A percentile compares a stretch with the other conserved stretches of the same genome.
Evolutionary conservation across 2,888 invertebrate species (phyloP).

Genomic region (Drosophila borealis): DNA sequence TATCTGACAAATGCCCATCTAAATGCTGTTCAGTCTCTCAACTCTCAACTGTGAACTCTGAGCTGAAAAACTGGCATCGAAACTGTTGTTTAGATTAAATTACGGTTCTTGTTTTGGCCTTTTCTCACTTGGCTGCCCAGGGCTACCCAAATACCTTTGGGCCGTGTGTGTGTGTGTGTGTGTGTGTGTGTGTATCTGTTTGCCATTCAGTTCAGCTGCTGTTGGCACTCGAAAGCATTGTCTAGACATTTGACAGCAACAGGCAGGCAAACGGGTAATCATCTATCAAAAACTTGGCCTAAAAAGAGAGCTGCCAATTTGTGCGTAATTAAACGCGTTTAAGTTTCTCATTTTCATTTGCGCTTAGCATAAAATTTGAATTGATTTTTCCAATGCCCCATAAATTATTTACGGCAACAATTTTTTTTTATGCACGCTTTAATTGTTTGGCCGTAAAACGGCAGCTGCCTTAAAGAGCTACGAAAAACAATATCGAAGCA

Average conservation of each 20-base stretch:
- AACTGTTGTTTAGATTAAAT: slow-evolving; percentile 77
- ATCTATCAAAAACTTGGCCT: slow-evolving; percentile 9
- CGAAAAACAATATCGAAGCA: background rate
- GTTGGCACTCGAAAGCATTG: slow-evolving; percentile 28
- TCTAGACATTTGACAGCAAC: slow-evolving; percentile 64
- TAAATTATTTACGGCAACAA: slow-evolving; percentile 58
- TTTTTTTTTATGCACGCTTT: slow-evolving; percentile 27
- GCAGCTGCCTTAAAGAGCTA: slow-evolving; percentile 4
- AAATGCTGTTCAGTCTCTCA: slow-evolving; percentile 40
- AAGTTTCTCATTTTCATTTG: slow-evolving; percentile 58
- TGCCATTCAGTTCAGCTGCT: slow-evolving; percentile 27
- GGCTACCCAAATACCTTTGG: slow-evolving; percentile 25
- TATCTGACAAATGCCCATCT: slow-evolving; percentile 76
- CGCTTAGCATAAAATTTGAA: slow-evolving; percentile 60
- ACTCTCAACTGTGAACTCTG: no score
- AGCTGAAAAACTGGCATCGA: slow-evolving; percentile 44
- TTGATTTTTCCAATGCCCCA: slow-evolving; percentile 50
- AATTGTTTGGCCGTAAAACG: slow-evolving; percentile 52
- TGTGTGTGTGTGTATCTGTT: slow-evolving; percentile 24
- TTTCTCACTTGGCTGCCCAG: slow-evolving; percentile 48
- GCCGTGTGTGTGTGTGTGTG: slow-evolving; percentile 15
- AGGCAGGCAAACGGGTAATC: slow-evolving; percentile 11
- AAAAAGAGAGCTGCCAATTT: slow-evolving; percentile 48
- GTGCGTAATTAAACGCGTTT: slow-evolving; percentile 69
- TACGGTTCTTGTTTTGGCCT: slow-evolving; percentile 63